Evolutionary conservation across 1,140 invertebrate genomes (phyloP), one percentile per base, ranked within the genome.

Genomic region (Coelopa frigida): DNA sequence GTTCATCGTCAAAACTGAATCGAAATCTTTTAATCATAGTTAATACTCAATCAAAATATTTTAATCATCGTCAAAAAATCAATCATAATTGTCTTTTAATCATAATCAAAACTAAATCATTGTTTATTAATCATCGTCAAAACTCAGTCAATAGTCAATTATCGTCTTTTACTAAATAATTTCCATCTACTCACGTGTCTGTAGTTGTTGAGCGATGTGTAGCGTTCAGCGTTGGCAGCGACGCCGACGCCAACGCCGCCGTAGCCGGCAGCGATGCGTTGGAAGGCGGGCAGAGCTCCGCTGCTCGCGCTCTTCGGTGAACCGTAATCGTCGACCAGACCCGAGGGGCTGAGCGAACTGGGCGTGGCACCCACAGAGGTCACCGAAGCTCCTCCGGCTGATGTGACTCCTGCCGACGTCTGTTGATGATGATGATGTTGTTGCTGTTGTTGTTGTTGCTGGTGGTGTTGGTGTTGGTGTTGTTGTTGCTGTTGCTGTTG

Each of bases 171-270:
- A n/a, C n/a, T n/a, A n/a, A n/a, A n/a, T n/a, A n/a, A n/a, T n/a
- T n/a, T n/a, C n/a, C n/a, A n/a, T n/a, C n/a, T n/a, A 56, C 61
- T 65, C 53, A 68, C 64, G 47, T 61, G 40, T 46, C 64, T 55
- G 45, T 65, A 68, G 61, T 65, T 68, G 48, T 37, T 31, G 49
- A 68, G 44, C 40, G 61, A 57, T 55, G 61, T 59, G 45, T 68
- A 68, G 31, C 55, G 53, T 48, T 53, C 32, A 18, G 42, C 40
- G n/a, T 22, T 36, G n/a, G 59, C 49, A 33, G 47, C 49, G 48
- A 39, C 52, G 49, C 39, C 54, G 39, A n/a, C 22, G 53, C 56
- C 52, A 23, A 42, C 49, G 31, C 48, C 53, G 21, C 44, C 49
- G 35, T 56, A 47, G 37, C 49, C 54, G 10, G 44, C 44, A 6